phyloP scores from a whole-genome alignment of 2,888 invertebrate species.

The Drosophila incognita region DNA sequence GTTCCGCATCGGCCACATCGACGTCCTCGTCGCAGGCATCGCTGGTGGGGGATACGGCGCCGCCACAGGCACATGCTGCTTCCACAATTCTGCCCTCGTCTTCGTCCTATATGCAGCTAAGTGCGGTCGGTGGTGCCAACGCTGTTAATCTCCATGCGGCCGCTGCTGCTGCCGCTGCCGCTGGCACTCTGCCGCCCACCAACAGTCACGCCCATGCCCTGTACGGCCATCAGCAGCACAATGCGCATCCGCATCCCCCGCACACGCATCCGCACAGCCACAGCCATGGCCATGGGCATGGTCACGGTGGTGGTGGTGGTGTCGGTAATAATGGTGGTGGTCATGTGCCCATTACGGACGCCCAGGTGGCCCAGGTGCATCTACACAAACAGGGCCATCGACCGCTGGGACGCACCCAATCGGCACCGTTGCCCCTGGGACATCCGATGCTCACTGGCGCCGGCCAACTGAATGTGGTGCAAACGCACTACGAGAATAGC shows the following conservation, averaged over 20 bases:
- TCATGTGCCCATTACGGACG: conserved; percentile 87
- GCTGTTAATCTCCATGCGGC: conserved; percentile 45
- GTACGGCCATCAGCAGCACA: conserved; percentile 42
- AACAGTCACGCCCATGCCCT: conserved; percentile 64
- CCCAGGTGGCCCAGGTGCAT: conserved; percentile 89
- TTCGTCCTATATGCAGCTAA: conserved; percentile 67
- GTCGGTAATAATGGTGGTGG: not conserved
- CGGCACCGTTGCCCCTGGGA: conserved; percentile 95
- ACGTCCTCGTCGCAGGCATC: conserved; percentile 84
- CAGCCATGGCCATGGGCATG: conserved; percentile 20
- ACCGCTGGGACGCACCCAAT: conserved; percentile 96
- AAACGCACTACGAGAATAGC: conserved; percentile 85
- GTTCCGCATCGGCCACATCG: conserved; percentile 86
- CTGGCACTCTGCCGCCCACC: conserved; percentile 84
- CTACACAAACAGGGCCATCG: conserved; percentile 90
- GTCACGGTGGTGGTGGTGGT: conserved; percentile 7
- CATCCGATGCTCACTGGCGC: conserved; percentile 91
- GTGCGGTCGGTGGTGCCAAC: conserved; percentile 36
- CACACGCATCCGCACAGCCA: conserved; percentile 25
- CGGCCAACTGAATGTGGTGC: conserved; percentile 84
- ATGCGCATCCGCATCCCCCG: conserved; percentile 9
- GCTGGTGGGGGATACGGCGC: conserved; percentile 79
- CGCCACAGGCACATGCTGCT: conserved; percentile 84
- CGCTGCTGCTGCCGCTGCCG: conserved; percentile 59
- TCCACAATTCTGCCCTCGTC: conserved; percentile 75